Base-by-base conservation (phyloP, 2,797 vertebrate genomes). In the Pseudotriccus pelzelni region DNA sequence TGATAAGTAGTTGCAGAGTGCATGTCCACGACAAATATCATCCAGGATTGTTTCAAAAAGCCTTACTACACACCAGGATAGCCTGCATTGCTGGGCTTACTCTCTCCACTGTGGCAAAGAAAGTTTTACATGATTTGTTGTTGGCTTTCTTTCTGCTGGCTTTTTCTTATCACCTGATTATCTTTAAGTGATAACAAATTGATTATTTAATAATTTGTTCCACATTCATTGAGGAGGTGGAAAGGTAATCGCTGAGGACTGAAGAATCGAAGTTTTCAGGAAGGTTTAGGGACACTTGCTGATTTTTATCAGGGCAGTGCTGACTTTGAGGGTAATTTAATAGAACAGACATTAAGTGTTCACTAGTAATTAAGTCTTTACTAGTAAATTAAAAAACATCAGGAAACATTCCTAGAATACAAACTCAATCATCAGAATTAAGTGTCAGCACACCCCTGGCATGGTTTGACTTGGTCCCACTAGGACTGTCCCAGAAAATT, bases 311-410 rank as follows among this genome's bases (percentile, higher is more conserved):
- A 34, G 53, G 59, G 32, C 32, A 62, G 7, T 91, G 73, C 66
- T 89, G 69, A 91, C 89, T 87, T 89, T 55, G 84, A 93, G 55
- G 17, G 34, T 94, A 89, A 95, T 94, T 92, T 88, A 92, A 83
- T 92, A 67, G 76, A 94, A 50, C 43, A 89, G 62, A 52, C 36
- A 81, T 90, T 87, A 90, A 80, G 49, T 77, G 44, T 87, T 91
- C 56, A 22, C 44, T 77, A 74, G 52, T 89, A 93, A 94, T 96
- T 94, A 95, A 92, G 37, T 80, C 46, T 80, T 95, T 87, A 87
- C 53, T 67, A 87, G 68, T 89, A 96, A 95, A 94, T 91, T 87
- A 95, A 83, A 41, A 69, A 80, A 41, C 1, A 4, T 68, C 68
- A 87, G 84, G 52, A 85, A 87, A 74, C 0, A 0, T 72, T 95